Evolutionary conservation across 2,113 vertebrate genomes (phyloP).

Genomic region (Oceanites oceanicus): DNA sequence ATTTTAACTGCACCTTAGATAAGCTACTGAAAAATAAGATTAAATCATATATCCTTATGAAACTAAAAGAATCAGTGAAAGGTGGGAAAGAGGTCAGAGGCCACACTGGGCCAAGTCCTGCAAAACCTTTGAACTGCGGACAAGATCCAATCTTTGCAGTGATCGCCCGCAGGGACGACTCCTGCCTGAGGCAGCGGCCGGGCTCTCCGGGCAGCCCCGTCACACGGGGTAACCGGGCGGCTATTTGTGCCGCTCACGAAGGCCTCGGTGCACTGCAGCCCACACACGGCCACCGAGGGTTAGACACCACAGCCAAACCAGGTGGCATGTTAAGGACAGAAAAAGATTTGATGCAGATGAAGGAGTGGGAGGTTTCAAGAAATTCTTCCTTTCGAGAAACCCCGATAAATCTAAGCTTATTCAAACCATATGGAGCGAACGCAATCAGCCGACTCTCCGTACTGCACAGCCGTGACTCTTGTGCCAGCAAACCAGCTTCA

Average conservation of each 20-base stretch:
- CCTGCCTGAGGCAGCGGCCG: accelerated
- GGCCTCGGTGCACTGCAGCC: background rate
- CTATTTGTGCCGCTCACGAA: background rate
- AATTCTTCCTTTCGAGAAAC: slow-evolving; percentile 57
- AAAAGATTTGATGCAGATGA: slow-evolving; percentile 38
- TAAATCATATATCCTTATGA: slow-evolving; percentile 18
- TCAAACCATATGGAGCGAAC: slow-evolving; percentile 73
- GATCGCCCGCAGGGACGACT: accelerated
- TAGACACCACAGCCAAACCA: slow-evolving; percentile 10
- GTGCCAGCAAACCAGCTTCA: slow-evolving; percentile 45
- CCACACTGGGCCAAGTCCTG: background rate
- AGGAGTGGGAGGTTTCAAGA: slow-evolving; percentile 35
- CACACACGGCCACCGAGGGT: background rate
- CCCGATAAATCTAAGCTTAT: slow-evolving; percentile 84
- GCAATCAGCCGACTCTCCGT: background rate
- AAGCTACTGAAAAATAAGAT: slow-evolving; percentile 67
- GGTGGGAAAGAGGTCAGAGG: background rate
- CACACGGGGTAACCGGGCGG: background rate
- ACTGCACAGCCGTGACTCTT: slow-evolving; percentile 53
- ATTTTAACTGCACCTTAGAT: slow-evolving; percentile 61
- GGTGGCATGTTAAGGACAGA: slow-evolving; percentile 4
- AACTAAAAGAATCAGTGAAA: slow-evolving; percentile 45
- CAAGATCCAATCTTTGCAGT: background rate
- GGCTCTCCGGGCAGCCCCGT: background rate
- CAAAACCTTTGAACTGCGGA: background rate